Evolutionary conservation across 2,888 invertebrate species (phyloP).

Genomic region (Hirtodrosophila confusa): DNA sequence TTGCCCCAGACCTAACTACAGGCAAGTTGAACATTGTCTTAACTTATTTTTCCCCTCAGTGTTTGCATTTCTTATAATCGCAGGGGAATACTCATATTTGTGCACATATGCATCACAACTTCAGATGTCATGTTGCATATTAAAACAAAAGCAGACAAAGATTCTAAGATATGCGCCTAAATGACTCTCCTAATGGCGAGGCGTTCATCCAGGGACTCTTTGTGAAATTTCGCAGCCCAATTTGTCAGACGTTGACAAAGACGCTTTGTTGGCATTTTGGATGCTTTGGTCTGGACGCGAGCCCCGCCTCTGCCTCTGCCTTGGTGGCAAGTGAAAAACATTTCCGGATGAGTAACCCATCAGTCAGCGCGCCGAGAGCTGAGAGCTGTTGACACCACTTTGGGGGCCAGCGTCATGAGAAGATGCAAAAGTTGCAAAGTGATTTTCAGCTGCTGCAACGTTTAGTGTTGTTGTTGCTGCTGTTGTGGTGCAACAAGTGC

Average conservation of each 20-base stretch:
- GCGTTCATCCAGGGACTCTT: slow-evolving; percentile 29
- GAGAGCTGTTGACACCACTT: slow-evolving; percentile 80
- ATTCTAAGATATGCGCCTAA: slow-evolving; percentile 12
- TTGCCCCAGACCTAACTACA: neutral
- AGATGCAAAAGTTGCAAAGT: slow-evolving; percentile 80
- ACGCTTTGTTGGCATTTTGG: slow-evolving; percentile 61
- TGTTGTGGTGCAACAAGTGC: slow-evolving; percentile 73
- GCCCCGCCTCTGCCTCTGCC: slow-evolving; percentile 36
- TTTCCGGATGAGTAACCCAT: slow-evolving; percentile 80
- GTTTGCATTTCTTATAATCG: too few relatives aligned
- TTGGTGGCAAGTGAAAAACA: slow-evolving; percentile 72
- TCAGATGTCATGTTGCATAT: slow-evolving; percentile 6
- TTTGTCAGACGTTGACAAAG: slow-evolving; percentile 79
- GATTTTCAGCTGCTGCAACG: slow-evolving; percentile 61
- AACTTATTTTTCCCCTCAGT: too few relatives aligned
- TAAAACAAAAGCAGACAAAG: slow-evolving; percentile 16
- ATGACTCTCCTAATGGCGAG: slow-evolving; percentile 1
- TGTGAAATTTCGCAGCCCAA: slow-evolving; percentile 63
- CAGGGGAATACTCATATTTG: neutral
- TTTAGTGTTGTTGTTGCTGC: slow-evolving; percentile 15
- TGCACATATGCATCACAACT: neutral
- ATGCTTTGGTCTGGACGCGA: slow-evolving; percentile 9
- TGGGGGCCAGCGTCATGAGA: slow-evolving; percentile 75
- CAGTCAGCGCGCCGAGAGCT: slow-evolving; percentile 70
- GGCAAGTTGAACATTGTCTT: neutral